phyloP scores from a whole-genome alignment of 2,797 vertebrate species.

The Eutrigla gurnardus region DNA sequence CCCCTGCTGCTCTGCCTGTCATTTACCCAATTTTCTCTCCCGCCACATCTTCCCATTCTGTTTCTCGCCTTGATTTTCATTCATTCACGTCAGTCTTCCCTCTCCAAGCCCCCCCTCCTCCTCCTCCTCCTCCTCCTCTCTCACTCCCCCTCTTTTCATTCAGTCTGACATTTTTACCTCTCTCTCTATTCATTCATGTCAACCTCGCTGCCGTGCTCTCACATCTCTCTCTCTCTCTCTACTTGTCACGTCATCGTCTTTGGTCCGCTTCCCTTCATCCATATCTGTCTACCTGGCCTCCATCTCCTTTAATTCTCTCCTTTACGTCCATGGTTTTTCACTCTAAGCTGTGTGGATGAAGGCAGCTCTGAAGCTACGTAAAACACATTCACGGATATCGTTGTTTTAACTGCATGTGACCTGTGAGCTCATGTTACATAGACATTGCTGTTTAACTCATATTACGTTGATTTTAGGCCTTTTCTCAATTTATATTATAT shows the following conservation, averaged over 20 bases:
- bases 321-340: conserved; percentile 34
- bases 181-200: conserved; percentile 75
- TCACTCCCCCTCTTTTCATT: conserved; percentile 60
- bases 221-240: conserved; percentile 57
- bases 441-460: too few relatives aligned
- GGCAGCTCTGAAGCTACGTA: not conserved
- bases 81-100: conserved; percentile 55
- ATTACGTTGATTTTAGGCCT: too few relatives aligned
- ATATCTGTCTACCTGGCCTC: conserved; percentile 62
- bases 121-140: not conserved
- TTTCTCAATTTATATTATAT: too few relatives aligned
- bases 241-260: conserved; percentile 60
- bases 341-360: conserved; percentile 29
- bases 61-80: conserved; percentile 57
- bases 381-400: not conserved
- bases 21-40: conserved; percentile 50
- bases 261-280: conserved; percentile 57
- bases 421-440: too few relatives aligned
- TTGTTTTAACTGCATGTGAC: not conserved
- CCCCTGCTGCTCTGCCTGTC: conserved; percentile 41
- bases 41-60: conserved; percentile 28
- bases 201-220: conserved; percentile 58
- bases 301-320: conserved; percentile 37
- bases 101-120: not conserved
- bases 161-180: conserved; percentile 69